A percentile compares a stretch with the other conserved stretches of the same genome.
These are phyloP conservation scores for Knipowitschia caucasica DNA, from an alignment of 2,797 vertebrate species.

Conservation along the genomic window DNA sequence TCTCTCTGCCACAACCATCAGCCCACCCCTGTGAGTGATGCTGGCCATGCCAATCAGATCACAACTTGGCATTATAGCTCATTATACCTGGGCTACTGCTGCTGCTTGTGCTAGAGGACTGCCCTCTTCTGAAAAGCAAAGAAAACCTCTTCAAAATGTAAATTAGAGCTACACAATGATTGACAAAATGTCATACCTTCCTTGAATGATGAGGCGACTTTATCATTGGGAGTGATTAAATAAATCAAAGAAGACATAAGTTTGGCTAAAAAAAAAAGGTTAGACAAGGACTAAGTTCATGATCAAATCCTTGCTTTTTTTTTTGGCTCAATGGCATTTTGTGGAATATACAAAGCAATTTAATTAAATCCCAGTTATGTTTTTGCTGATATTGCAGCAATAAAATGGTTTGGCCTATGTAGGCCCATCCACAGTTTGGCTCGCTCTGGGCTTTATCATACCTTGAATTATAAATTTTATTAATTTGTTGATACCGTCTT, in stretches of 20 bases:
- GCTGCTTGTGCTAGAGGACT: constrained; percentile 16
- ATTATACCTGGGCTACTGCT: constrained; percentile 56
- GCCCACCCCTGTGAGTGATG: constrained; percentile 47
- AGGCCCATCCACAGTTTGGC: not conserved
- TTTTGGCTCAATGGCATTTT: not conserved
- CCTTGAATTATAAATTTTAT: constrained; percentile 17
- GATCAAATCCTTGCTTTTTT: not conserved
- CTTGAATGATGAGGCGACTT: not conserved
- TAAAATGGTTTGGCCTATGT: not conserved
- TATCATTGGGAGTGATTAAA: not conserved
- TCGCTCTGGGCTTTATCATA: constrained; percentile 18
- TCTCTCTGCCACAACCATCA: constrained; percentile 34
- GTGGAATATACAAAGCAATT: not conserved
- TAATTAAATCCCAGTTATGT: not conserved
- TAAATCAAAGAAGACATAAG: not conserved
- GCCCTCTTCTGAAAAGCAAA: not conserved
- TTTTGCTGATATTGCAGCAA: not conserved
- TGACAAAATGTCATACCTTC: not conserved
- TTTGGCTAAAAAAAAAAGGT: not conserved
- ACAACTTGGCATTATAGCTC: constrained; percentile 60
- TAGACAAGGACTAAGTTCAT: not conserved
- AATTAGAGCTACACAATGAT: not conserved
- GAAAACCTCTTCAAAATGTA: constrained; percentile 28
- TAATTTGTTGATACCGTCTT: constrained; percentile 25
- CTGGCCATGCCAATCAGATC: constrained; percentile 56